Percentiles rank a stretch among this genome's conserved stretches.
These are phyloP conservation scores for Berghia stephanieae DNA, from an alignment of 1,140 invertebrate species.

Conservation along the genomic window DNA sequence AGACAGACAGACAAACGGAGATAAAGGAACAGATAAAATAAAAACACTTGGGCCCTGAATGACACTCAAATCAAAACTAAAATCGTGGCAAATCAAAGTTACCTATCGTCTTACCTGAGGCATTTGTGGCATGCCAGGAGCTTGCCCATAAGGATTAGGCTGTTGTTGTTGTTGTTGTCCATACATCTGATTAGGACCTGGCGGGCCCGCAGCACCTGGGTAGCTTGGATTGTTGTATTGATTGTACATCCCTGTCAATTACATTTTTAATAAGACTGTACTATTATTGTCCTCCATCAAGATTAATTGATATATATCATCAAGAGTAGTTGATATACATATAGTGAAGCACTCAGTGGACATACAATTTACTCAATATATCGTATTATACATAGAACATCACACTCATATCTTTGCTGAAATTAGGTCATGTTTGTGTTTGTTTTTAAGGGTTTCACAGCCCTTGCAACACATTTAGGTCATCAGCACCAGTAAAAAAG, in stretches of 20 bases:
- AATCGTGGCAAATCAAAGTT: background rate
- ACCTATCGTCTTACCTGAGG: conserved; percentile 14
- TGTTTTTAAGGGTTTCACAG: too few species aligned
- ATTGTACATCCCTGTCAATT: conserved; percentile 1
- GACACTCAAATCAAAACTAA: background rate
- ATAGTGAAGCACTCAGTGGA: too few species aligned
- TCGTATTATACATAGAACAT: too few species aligned
- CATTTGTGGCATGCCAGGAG: conserved; percentile 21
- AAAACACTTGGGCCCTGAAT: background rate
- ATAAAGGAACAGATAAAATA: background rate
- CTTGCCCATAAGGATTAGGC: conserved; percentile 10
- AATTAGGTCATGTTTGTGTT: too few species aligned
- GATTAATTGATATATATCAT: background rate
- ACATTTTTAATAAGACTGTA: background rate
- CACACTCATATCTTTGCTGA: too few species aligned
- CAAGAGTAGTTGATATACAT: background rate
- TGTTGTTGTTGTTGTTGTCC: conserved; percentile 1
- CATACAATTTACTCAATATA: too few species aligned
- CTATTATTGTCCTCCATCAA: background rate
- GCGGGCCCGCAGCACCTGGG: background rate
- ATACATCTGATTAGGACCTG: conserved; percentile 11
- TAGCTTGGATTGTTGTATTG: conserved; percentile 20
- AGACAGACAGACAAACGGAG: background rate
- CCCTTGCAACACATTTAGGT: too few species aligned
- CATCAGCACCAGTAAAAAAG: too few species aligned